Evolutionary conservation across 2,113 vertebrate species (phyloP).

Genomic region (Pteronura brasiliensis): DNA sequence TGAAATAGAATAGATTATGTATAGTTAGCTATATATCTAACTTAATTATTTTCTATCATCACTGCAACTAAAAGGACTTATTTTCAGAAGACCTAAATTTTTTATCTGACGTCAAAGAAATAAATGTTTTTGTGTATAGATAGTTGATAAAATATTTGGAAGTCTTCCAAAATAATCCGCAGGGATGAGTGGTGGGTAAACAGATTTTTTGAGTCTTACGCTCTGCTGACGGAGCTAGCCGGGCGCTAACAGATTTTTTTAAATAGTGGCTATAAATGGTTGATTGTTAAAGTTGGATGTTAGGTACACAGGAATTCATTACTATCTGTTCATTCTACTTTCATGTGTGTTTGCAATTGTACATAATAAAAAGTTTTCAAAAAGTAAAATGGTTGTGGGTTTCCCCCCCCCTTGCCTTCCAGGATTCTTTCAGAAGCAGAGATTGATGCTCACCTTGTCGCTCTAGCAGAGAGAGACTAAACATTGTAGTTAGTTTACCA

Average conservation of each 20-base stretch:
- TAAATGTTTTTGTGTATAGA: background rate
- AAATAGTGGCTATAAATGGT: background rate
- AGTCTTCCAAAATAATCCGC: background rate
- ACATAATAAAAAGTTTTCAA: background rate
- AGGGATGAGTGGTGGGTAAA: background rate
- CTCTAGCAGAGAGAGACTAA: constrained; percentile 96
- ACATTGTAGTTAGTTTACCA: constrained; percentile 69
- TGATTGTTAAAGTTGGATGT: background rate
- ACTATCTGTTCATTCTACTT: background rate
- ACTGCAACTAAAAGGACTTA: background rate
- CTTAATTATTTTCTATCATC: background rate
- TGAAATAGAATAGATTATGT: background rate
- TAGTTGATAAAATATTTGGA: background rate
- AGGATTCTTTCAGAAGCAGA: constrained; percentile 96
- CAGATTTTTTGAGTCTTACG: background rate
- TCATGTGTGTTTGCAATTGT: background rate
- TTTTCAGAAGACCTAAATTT: background rate
- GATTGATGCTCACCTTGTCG: constrained; percentile 93
- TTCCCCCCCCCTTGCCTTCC: constrained; percentile 71
- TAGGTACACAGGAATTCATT: background rate
- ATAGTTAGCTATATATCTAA: constrained; percentile 3
- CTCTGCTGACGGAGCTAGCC: too few relatives aligned
- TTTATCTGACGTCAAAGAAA: background rate
- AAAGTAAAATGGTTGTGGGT: background rate
- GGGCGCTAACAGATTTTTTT: too few relatives aligned